Base-by-base conservation (phyloP, 1,140 invertebrate species). In the Neodiprion pinetum region DNA sequence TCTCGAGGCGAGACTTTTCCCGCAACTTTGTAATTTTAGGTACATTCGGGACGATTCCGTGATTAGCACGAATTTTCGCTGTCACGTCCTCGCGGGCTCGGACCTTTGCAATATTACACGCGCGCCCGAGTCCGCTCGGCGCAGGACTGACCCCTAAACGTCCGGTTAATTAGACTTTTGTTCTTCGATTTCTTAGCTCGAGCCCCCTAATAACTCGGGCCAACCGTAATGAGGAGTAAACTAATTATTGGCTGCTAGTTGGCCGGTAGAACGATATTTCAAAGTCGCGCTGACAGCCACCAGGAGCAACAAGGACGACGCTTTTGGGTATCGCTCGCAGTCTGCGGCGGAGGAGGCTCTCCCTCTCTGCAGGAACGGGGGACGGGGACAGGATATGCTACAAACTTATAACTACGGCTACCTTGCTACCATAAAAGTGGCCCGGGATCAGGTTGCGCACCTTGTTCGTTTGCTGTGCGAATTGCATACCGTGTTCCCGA, bases 231-330 rank as follows among this genome's bases (percentile, higher is more conserved):
- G 85, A 87, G 85, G 82, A 87, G 85, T 87, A 86, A 86, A 87
- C 85, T 87, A 87, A 87, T 87, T 86, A 87, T 86, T 85, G 84
- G 85, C 85, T 84, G 78, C 83, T 83, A 83, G 84, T 85, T 82
- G 81, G 85, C 67, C 48, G 71, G 81, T 80, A 81, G 78, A 78
- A 84, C 85, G 84, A 87, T 87, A 87, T 87, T 86, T 87, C 85
- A 87, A 82, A 79, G 81, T 78, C 82, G 79, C 82, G 84, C 82
- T 86, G 85, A 87, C 85, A 86, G 86, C 80, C 79, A 71, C 21
- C 70, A 71, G 70, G 70, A 71, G 70, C 70, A 71, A 71, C 70
- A 71, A 71, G 70, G 67, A 47, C 2, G 23, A 71, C 14, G 75
- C 78, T 80, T 80, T 82, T 82, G 78, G 78, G 79, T 77, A 80